Percentiles rank a stretch among this genome's conserved stretches.
These are phyloP conservation scores for Leptoteleia sp. DNA, from an alignment of 1,140 invertebrate genomes.

Conservation along the genomic window DNA sequence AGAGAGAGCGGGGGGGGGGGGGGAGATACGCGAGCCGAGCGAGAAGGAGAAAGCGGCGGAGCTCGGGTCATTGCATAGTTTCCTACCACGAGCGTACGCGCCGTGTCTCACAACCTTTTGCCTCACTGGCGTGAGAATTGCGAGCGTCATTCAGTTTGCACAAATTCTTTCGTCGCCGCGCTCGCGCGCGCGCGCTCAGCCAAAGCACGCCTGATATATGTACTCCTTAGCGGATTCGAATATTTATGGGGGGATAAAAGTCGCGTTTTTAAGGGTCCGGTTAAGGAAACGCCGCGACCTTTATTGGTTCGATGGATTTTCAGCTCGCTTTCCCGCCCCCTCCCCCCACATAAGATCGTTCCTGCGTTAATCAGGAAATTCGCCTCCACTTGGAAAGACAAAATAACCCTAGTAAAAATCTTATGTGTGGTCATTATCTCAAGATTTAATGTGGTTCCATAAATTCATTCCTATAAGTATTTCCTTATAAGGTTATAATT, in stretches of 20 bases:
- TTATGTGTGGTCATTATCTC: too few relatives aligned
- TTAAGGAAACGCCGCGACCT: slow-evolving; percentile 11
- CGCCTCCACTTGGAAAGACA: too few relatives aligned
- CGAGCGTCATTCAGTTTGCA: slow-evolving; percentile 62
- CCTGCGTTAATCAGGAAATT: too few relatives aligned
- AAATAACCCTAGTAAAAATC: too few relatives aligned
- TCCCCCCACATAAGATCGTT: too few relatives aligned
- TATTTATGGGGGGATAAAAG: slow-evolving; percentile 33
- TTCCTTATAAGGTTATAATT: too few relatives aligned
- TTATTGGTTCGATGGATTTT: slow-evolving; percentile 22
- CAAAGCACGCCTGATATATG: slow-evolving; percentile 39
- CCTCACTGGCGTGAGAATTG: slow-evolving; percentile 73
- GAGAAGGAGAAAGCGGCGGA: slow-evolving; percentile 64
- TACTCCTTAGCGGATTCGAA: slow-evolving; percentile 27
- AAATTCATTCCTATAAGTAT: too few relatives aligned
- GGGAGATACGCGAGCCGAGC: slow-evolving; percentile 42
- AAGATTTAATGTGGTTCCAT: too few relatives aligned
- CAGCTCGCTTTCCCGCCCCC: too few relatives aligned
- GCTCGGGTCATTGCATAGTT: slow-evolving; percentile 71
- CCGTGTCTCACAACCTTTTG: slow-evolving; percentile 71
- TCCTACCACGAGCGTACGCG: slow-evolving; percentile 64
- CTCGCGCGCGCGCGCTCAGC: slow-evolving; percentile 42
- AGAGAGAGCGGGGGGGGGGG: too few relatives aligned
- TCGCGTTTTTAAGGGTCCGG: slow-evolving; percentile 8
- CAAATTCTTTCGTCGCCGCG: slow-evolving; percentile 52